A percentile compares a stretch with the other conserved stretches of the same genome.
Evolutionary conservation across 2,113 vertebrate species (phyloP).

Genomic region (Caloenas nicobarica): DNA sequence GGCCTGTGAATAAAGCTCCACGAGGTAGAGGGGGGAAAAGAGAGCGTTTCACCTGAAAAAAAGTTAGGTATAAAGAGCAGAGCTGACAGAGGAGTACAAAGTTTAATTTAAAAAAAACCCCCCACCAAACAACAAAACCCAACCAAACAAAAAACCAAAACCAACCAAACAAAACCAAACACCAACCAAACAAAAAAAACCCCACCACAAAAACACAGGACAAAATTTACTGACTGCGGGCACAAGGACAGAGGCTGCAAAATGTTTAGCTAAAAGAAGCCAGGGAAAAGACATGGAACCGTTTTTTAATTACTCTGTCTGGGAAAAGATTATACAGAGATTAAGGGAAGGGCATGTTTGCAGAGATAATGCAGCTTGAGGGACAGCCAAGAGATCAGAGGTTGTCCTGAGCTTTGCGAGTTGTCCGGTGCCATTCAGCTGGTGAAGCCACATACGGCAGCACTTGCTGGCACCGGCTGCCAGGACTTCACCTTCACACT

Average conservation of each 20-base stretch:
- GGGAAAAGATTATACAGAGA: conserved; percentile 6
- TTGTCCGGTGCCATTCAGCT: neutral
- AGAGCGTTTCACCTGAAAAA: neutral
- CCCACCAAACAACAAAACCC: too few species aligned
- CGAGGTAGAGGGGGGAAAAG: neutral
- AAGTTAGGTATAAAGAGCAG: neutral
- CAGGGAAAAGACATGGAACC: neutral
- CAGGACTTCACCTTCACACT: neutral
- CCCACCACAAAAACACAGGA: neutral
- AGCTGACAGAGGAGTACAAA: neutral
- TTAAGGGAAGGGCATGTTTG: neutral
- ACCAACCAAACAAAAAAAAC: too few species aligned
- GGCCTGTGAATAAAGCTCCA: neutral
- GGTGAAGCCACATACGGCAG: neutral
- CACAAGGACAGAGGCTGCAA: neutral
- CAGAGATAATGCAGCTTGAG: neutral
- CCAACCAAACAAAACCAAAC: too few species aligned
- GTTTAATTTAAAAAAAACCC: neutral
- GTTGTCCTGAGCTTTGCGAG: neutral
- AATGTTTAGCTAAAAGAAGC: neutral
- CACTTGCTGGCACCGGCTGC: neutral
- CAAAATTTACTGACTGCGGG: neutral
- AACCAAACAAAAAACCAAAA: too few species aligned
- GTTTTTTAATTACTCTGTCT: conserved; percentile 9
- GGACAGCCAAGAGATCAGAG: conserved; percentile 15